A percentile compares a stretch with the other conserved stretches of the same genome.
Evolutionary conservation across 2,797 vertebrate species (phyloP).

Genomic region (Podarcis lilfordi): DNA sequence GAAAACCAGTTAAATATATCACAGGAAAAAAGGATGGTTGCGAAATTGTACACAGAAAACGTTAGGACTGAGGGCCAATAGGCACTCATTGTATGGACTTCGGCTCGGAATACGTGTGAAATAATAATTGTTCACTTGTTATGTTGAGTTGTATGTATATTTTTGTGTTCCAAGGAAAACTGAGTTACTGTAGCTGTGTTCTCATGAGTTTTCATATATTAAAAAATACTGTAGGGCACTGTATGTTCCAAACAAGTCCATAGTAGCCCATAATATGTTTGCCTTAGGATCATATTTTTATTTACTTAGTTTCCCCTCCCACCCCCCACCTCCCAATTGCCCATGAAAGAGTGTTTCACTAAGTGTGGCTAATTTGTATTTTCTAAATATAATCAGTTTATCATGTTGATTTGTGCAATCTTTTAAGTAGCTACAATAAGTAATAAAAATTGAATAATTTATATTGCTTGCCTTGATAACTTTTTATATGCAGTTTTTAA

Average conservation of each 20-base stretch:
- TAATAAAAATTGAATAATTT: constrained; percentile 61
- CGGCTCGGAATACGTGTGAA: not conserved
- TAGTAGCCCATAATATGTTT: not conserved
- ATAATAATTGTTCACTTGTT: not conserved
- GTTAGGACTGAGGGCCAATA: not conserved
- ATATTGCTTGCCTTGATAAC: constrained; percentile 59
- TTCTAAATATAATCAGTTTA: constrained; percentile 56
- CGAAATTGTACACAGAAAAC: constrained; percentile 16
- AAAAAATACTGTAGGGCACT: not conserved
- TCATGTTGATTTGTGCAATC: constrained; percentile 53
- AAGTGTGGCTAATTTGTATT: constrained; percentile 45
- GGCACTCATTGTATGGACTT: not conserved
- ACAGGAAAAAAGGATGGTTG: not conserved
- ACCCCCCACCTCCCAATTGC: not conserved
- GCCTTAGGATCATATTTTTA: constrained; percentile 3
- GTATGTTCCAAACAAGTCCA: not conserved
- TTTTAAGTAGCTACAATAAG: constrained; percentile 58
- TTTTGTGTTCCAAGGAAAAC: not conserved
- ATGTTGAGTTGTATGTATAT: not conserved
- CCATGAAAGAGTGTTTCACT: constrained; percentile 30
- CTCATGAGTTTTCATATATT: not conserved
- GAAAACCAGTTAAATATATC: not conserved
- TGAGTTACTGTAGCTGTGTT: not conserved
- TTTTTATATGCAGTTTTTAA: constrained; percentile 47
- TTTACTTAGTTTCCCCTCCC: not conserved